Percentiles rank a stretch among this genome's conserved stretches.
These are phyloP conservation scores for Dasyurus viverrinus DNA, from an alignment of 2,113 vertebrate species.

Conservation along the genomic window DNA sequence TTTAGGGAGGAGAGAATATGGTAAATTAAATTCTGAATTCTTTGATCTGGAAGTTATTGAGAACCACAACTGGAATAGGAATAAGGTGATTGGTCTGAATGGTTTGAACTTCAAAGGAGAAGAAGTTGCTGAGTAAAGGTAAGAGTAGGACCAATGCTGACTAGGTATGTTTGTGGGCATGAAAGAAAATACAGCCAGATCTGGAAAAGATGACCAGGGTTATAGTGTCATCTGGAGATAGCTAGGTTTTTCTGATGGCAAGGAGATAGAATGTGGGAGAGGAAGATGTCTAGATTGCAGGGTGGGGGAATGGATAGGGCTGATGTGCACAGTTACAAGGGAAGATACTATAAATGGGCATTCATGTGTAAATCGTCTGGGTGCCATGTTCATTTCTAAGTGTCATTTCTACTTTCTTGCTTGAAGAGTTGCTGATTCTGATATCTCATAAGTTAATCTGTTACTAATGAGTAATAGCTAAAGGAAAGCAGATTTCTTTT, in stretches of 20 bases:
- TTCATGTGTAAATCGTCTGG: neutral
- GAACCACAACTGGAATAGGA: neutral
- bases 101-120: neutral
- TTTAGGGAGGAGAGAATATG: neutral
- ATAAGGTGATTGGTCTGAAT: neutral
- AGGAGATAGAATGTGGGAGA: neutral
- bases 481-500: conserved; percentile 49
- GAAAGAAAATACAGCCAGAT: neutral
- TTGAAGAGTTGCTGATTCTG: conserved; percentile 37
- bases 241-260: neutral
- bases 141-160: neutral
- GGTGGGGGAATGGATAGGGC: neutral
- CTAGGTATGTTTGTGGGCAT: neutral
- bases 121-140: neutral
- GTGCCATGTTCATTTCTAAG: conserved; percentile 10
- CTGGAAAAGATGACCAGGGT: neutral
- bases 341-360: neutral
- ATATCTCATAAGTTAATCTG: conserved; percentile 32
- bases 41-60: neutral
- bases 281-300: neutral
- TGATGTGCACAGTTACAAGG: neutral
- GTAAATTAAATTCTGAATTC: neutral
- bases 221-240: neutral
- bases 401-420: conserved; percentile 44
- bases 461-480: conserved; percentile 28